Evolutionary conservation across 2,113 vertebrate genomes (phyloP).

Genomic region (Verasper variegatus): DNA sequence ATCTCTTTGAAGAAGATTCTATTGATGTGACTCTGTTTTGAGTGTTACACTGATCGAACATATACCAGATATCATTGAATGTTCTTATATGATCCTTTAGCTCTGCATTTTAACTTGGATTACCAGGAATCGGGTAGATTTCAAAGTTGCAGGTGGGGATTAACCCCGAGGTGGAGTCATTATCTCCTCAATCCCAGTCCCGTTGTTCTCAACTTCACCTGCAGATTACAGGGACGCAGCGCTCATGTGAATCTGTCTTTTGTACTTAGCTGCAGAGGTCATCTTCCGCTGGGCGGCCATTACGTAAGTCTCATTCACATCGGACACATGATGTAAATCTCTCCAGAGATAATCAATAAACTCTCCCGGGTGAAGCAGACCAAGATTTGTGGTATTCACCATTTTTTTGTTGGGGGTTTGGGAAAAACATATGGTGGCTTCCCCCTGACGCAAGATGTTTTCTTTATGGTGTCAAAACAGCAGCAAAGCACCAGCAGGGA

Average conservation of each 20-base stretch:
- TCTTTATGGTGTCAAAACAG: conserved; percentile 52
- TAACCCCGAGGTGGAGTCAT: conserved; percentile 24
- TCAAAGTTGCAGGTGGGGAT: conserved; percentile 57
- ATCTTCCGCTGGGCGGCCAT: conserved; percentile 3
- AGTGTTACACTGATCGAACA: too few species aligned
- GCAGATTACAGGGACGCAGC: conserved; percentile 45
- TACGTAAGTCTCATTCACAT: conserved; percentile 46
- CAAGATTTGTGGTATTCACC: conserved; percentile 24
- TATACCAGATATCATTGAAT: too few species aligned
- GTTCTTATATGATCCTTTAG: neutral
- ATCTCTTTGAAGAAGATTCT: too few species aligned
- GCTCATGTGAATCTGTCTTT: conserved; percentile 6
- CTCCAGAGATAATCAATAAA: conserved; percentile 45
- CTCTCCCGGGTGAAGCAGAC: conserved; percentile 14
- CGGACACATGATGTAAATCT: conserved; percentile 48
- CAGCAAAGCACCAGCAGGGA: conserved; percentile 45
- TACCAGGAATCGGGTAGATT: conserved; percentile 39
- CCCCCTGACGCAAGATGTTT: conserved; percentile 44
- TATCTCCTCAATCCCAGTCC: conserved; percentile 36
- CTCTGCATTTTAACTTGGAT: conserved; percentile 28
- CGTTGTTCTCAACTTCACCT: conserved; percentile 36
- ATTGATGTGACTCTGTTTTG: too few species aligned
- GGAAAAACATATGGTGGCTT: conserved; percentile 62
- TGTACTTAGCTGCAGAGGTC: conserved; percentile 50
- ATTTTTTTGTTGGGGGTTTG: neutral